Evolutionary conservation across 2,113 vertebrate genomes (phyloP).

Genomic region (Corvus moneduloides): DNA sequence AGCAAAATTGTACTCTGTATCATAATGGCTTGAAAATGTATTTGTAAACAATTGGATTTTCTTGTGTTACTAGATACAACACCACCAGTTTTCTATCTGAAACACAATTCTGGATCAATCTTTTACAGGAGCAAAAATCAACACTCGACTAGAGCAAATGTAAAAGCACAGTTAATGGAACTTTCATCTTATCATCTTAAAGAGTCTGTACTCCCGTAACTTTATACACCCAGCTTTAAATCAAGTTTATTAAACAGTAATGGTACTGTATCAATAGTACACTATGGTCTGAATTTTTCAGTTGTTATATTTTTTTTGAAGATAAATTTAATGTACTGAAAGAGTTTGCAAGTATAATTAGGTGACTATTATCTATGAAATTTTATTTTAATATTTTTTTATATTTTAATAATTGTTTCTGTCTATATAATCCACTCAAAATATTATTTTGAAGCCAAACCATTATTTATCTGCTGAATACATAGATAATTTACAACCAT

Average conservation of each 20-base stretch:
- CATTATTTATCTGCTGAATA: conserved; percentile 14
- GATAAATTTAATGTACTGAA: neutral
- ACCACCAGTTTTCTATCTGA: neutral
- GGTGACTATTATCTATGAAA: neutral
- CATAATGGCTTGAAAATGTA: neutral
- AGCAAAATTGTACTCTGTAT: neutral
- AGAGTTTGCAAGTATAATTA: neutral
- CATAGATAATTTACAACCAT: neutral
- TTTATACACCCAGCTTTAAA: neutral
- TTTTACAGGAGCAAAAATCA: neutral
- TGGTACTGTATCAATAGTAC: neutral
- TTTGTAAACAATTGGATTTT: neutral
- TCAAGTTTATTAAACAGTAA: neutral
- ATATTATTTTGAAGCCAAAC: neutral
- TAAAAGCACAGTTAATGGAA: neutral
- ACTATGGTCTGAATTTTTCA: neutral
- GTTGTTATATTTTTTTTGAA: neutral
- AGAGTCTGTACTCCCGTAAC: neutral
- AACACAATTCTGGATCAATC: neutral
- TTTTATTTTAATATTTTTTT: neutral
- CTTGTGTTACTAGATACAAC: neutral
- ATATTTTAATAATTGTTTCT: neutral
- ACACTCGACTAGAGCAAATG: neutral
- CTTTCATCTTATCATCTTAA: neutral
- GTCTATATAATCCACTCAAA: neutral